phyloP scores from a whole-genome alignment of 2,113 vertebrate genomes.

The Rana temporaria region DNA sequence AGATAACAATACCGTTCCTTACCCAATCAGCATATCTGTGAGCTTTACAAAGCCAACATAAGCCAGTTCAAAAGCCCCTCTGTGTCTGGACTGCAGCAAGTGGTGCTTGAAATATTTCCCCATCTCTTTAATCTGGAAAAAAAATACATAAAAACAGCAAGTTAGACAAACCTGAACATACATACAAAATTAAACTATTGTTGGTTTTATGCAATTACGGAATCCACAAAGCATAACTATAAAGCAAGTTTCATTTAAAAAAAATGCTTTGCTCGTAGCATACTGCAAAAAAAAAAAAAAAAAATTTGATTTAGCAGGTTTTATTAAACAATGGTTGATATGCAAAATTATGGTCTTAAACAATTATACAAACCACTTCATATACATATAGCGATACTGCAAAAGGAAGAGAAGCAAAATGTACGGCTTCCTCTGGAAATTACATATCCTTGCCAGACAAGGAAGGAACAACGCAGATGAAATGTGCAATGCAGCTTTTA shows the following conservation, averaged over 20 bases:
- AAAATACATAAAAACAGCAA: not conserved
- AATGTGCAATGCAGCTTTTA: too few species aligned
- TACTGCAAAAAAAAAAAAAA: too few species aligned
- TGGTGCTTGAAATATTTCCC: constrained; percentile 94
- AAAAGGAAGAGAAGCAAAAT: too few species aligned
- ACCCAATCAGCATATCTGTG: constrained; percentile 91
- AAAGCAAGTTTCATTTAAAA: not conserved
- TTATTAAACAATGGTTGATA: not conserved
- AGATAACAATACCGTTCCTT: constrained; percentile 54
- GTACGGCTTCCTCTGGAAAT: too few species aligned
- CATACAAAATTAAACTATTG: not conserved
- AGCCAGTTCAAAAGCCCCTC: constrained; percentile 95
- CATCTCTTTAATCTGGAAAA: constrained; percentile 85
- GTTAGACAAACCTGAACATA: not conserved
- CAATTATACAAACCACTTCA: not conserved
- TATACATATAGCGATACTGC: too few species aligned
- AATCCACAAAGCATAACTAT: too few species aligned
- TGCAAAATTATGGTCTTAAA: not conserved
- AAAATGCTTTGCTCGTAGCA: not conserved
- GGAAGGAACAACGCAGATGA: too few species aligned
- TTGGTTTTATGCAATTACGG: too few species aligned
- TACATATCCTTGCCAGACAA: too few species aligned
- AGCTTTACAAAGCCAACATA: constrained; percentile 95
- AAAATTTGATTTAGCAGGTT: too few species aligned
- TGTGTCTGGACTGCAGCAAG: constrained; percentile 93